A percentile compares a stretch with the other conserved stretches of the same genome.
Evolutionary conservation across 2,888 invertebrate genomes (phyloP).

Genomic region (Dicycla oo): DNA sequence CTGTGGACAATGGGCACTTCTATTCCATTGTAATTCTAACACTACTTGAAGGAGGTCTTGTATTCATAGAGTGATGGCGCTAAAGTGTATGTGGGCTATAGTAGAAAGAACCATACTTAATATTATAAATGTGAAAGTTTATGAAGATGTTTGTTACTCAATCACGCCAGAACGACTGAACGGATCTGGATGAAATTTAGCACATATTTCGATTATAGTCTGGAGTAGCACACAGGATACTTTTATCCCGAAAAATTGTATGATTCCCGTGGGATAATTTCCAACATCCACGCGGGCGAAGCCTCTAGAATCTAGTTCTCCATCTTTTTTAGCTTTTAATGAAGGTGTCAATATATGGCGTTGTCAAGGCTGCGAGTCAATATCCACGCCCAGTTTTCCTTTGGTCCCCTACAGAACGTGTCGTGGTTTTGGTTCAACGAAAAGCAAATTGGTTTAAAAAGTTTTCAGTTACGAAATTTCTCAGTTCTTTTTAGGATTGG

Average conservation of each 20-base stretch:
- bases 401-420: background rate
- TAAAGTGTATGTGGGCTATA: background rate
- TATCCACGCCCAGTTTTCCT: background rate
- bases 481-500: background rate
- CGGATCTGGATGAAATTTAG: too few species aligned
- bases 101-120: too few species aligned
- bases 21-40: constrained; percentile 37
- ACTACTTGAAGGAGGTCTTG: constrained; percentile 24
- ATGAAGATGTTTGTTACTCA: too few species aligned
- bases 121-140: too few species aligned
- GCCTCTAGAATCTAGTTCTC: background rate
- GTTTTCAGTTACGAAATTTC: background rate
- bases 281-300: too few species aligned
- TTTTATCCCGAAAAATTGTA: too few species aligned
- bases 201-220: too few species aligned
- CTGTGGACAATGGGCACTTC: constrained; percentile 15
- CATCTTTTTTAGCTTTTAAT: background rate
- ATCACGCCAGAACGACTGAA: too few species aligned
- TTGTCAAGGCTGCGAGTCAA: background rate
- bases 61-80: constrained; percentile 1
- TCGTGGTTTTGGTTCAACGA: background rate
- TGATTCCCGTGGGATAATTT: too few species aligned
- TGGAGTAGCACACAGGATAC: too few species aligned
- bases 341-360: background rate
- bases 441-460: background rate